Conservation (phyloP, 2,113 vertebrate species). For the Pterocles orientalis region DNA sequence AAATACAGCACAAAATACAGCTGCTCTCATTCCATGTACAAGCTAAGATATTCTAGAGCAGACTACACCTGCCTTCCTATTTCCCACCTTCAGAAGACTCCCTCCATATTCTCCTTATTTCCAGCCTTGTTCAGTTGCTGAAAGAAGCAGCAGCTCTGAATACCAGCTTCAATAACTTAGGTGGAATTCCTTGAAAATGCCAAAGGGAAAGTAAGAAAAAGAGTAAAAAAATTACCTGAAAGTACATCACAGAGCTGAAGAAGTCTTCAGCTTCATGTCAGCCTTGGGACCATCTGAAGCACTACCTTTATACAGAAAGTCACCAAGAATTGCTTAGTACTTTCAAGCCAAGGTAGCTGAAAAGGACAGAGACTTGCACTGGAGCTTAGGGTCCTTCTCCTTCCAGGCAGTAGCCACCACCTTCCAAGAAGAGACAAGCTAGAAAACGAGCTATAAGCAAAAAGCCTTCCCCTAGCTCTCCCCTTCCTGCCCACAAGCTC, state of each 20-base stretch:
- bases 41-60: background rate
- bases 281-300: background rate
- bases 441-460: background rate
- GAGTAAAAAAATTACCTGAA: background rate
- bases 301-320: background rate
- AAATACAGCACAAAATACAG: background rate
- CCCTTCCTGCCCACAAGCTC: background rate
- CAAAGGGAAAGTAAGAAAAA: background rate
- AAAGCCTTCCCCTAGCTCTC: background rate
- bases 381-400: background rate
- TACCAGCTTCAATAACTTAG: background rate
- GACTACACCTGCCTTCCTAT: background rate
- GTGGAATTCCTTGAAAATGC: background rate
- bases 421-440: background rate
- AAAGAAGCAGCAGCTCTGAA: background rate
- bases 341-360: background rate
- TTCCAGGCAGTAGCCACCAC: background rate
- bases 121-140: background rate
- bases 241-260: background rate
- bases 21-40: background rate
- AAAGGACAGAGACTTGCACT: background rate
- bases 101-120: background rate
- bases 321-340: background rate
- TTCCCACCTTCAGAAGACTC: background rate
- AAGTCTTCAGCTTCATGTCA: background rate